Conservation (phyloP, 2,888 invertebrate species). For the Punctoribates punctum region DNA sequence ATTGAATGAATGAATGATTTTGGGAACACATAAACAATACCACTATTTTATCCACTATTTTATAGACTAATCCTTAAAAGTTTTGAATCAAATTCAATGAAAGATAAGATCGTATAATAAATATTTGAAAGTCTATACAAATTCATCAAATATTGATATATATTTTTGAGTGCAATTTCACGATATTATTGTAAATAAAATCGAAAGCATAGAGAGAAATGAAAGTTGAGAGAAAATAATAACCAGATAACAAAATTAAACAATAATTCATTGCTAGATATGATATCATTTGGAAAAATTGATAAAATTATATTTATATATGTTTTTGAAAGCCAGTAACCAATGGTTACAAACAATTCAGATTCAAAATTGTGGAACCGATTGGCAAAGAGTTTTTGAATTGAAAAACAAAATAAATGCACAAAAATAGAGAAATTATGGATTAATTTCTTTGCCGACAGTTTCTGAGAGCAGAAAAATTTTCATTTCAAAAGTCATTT, state of each 20-base stretch:
- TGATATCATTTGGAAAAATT: too few relatives aligned
- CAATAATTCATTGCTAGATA: too few relatives aligned
- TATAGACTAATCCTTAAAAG: background rate
- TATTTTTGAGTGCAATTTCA: background rate
- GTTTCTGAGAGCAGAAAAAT: background rate
- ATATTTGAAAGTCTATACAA: conserved; percentile 1
- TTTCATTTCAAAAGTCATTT: background rate
- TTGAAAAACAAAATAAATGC: background rate
- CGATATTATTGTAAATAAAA: background rate
- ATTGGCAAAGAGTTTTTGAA: background rate
- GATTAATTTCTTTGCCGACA: background rate
- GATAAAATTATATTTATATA: background rate
- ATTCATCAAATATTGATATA: conserved; percentile 4
- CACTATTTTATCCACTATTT: too few relatives aligned
- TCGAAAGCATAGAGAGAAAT: background rate
- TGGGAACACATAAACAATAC: background rate
- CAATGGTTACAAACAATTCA: conserved; percentile 2
- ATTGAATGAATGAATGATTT: conserved; percentile 1
- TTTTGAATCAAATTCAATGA: background rate
- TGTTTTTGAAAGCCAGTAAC: background rate
- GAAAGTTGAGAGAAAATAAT: background rate
- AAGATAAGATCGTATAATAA: background rate
- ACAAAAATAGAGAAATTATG: background rate
- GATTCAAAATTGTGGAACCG: background rate
- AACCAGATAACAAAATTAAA: background rate